Evolutionary conservation across 2,888 invertebrate species (phyloP), one percentile per base, ranked within the genome.

Genomic region (Philhelius pedissequus): DNA sequence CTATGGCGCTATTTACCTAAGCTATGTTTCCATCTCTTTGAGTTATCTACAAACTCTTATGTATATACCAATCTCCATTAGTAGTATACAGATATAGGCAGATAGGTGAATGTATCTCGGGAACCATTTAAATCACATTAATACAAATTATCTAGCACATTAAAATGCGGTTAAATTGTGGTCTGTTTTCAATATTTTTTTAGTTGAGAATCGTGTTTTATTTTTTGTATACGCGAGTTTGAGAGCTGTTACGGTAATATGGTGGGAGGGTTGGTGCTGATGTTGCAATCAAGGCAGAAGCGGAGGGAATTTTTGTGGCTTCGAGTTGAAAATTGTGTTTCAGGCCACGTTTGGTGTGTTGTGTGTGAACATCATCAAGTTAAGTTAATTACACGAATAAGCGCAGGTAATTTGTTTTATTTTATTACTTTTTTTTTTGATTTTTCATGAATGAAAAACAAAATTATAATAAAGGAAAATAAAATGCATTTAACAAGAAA

Each of bases 101-200:
- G 43, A 48, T 45, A 64, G 64, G 64, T 69, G 52, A 43, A 54
- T 60, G 38, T 76, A 76, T 81, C 71, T 77, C 43, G 58, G 48
- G 68, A 74, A 70, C 75, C 75, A 84, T 84, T 84, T 84, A 84
- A 80, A 80, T 79, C 84, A 60, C 84, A 84, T 80, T 84, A 84
- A 84, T 84, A 84, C 74, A 84, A 84, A 84, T 84, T 80, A 84
- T 84, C 84, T 71, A 80, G 74, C 79, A 76, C 84, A 84, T 84
- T 84, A 84, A 75, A 84, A 75, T 79, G 84, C 75, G 84, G 84
- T 84, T 80, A 75, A 71, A 75, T 64, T 75, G 79, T 71, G 84
- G 75, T 75, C 38, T 32, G 64, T 70, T 76, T 70, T 80, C 79
- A 54, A 79, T 60, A 79, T 70, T 45, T 62, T n/a, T 48, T 35